A percentile compares a stretch with the other conserved stretches of the same genome.
Evolutionary conservation across 2,797 vertebrate species (phyloP).

Genomic region (Nasua narica): DNA sequence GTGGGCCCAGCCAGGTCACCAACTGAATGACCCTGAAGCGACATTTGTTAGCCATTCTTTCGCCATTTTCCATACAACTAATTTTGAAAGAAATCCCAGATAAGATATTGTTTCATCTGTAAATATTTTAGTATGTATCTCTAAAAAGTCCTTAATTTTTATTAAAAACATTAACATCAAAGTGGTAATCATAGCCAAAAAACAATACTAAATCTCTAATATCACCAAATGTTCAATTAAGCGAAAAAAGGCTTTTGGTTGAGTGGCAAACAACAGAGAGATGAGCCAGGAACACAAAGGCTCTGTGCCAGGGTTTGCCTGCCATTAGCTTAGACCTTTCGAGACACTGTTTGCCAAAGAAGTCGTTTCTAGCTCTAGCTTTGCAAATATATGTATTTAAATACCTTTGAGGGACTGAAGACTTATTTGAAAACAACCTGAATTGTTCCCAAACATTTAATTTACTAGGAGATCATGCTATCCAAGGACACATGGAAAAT

Average conservation of each 20-base stretch:
- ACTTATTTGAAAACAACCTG: not conserved
- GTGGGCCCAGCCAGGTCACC: rapidly evolving
- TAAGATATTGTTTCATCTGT: not conserved
- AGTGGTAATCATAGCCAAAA: not conserved
- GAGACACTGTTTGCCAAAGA: not conserved
- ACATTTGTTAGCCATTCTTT: constrained; percentile 71
- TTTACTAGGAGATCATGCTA: not conserved
- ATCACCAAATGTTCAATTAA: not conserved
- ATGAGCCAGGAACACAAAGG: not conserved
- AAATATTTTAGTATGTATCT: not conserved
- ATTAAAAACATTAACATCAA: not conserved
- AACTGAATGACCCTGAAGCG: not conserved
- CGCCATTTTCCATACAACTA: not conserved
- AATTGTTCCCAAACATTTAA: not conserved
- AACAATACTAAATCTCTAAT: not conserved
- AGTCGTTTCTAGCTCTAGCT: not conserved
- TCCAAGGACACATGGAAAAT: not conserved
- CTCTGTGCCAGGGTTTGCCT: not conserved
- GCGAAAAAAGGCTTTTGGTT: not conserved
- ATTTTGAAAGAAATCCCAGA: constrained; percentile 7
- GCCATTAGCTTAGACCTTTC: not conserved
- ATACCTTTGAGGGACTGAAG: not conserved
- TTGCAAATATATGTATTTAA: not conserved
- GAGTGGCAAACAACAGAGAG: not conserved
- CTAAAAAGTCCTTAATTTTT: not conserved